A percentile compares a stretch with the other conserved stretches of the same genome.
Conservation (phyloP, 35 echinoderm and acorn worm species). For the Hemicentrotus pulcherrimus region DNA sequence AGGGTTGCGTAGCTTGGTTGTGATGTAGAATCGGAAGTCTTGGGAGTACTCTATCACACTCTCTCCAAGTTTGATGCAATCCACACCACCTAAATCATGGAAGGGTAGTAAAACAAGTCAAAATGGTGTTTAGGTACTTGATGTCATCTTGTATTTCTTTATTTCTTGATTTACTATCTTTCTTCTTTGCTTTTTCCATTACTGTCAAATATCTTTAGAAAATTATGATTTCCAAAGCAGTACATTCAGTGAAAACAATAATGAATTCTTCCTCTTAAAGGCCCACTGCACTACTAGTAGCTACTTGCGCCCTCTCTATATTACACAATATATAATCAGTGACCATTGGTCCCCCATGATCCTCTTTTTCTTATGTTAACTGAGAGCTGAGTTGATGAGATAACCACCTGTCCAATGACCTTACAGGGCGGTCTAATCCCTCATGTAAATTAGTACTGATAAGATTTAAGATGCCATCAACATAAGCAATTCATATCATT, state of each 20-base stretch:
- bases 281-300: no score
- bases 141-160: neutral
- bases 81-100: slow-evolving; percentile 78
- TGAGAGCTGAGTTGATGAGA: no score
- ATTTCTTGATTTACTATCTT: neutral
- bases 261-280: neutral
- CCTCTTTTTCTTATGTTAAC: no score
- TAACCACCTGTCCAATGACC: no score
- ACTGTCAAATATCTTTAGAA: neutral
- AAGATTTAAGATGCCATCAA: neutral
- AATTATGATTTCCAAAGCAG: neutral
- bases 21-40: slow-evolving; percentile 99
- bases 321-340: no score
- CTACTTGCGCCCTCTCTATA: no score
- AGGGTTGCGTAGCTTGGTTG: slow-evolving; percentile 95
- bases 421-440: no score
- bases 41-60: slow-evolving; percentile 89
- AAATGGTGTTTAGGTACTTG: neutral
- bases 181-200: neutral
- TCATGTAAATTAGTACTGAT: no score
- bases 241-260: neutral
- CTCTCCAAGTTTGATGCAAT: slow-evolving; percentile 95
- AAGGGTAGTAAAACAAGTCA: slow-evolving; percentile 6
- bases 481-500: neutral
- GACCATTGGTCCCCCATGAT: no score